Evolutionary conservation across 2,113 vertebrate genomes (phyloP), one percentile per base, ranked within the genome.

Genomic region (Dendrocopos noguchii): DNA sequence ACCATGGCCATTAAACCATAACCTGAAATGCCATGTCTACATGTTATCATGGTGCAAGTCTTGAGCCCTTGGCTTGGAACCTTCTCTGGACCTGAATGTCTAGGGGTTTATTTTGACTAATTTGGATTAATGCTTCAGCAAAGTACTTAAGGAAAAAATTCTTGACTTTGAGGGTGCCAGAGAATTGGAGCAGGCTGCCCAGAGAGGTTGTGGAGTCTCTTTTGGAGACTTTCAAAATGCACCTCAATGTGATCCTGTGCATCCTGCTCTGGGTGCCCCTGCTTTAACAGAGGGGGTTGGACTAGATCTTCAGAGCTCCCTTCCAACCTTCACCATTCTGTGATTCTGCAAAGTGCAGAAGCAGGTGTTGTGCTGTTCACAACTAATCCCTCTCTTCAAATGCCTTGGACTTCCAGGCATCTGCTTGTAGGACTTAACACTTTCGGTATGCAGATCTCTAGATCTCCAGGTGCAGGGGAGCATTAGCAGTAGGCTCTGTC

Each of bases 391-490:
- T 55, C 39, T 63, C 52, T 66, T 59, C 60, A 39, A 57, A 15
- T 0, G 3, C 52, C 61, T 13, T 9, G 1, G 1, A 3, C 33
- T 70, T 76, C 28, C n/a, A 60, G 50, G 29, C 20, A 4, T 36
- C 12, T 27, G 18, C 36, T 52, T 87, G 18, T 8, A 42, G 63
- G 28, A 12, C 8, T 7, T 33, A 13, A 46, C 14, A 4, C 4
- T 53, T 50, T 24, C 4, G 42, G 1, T 22, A 7, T 27, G 52
- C 36, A 80, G 50, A 10, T 10, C 22, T 28, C 25, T 18, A 4
- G 7, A 10, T 31, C 12, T 78, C 15, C 27, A 22, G 50, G 64
- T 17, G 18, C 0, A 0, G 63, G 20, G n/a, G 21, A 53, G 16
- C 6, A 4, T 16, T 34, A 63, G 47, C 70, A 88, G 56, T 22